Evolutionary conservation across 2,113 vertebrate genomes (phyloP).

Genomic region (Oxyruncus cristatus): DNA sequence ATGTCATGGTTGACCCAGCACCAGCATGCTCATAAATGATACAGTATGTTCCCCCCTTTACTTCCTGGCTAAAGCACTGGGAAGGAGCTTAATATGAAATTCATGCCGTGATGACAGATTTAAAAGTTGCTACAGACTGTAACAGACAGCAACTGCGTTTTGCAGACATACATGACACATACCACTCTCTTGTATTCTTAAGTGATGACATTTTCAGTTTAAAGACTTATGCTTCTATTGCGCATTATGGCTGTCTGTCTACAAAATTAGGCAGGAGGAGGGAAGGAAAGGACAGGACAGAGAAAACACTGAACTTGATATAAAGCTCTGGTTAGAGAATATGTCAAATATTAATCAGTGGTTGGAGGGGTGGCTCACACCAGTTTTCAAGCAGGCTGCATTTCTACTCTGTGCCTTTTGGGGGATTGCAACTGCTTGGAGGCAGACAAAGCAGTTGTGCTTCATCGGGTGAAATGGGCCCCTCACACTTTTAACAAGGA

Average conservation of each 20-base stretch:
- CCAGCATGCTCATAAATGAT: slow-evolving; percentile 80
- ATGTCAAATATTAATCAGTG: slow-evolving; percentile 87
- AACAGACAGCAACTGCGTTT: slow-evolving; percentile 89
- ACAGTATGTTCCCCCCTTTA: slow-evolving; percentile 78
- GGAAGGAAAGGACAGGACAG: slow-evolving; percentile 48
- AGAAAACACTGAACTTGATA: slow-evolving; percentile 81
- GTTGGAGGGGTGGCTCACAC: slow-evolving; percentile 68
- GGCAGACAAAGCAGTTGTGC: slow-evolving; percentile 54
- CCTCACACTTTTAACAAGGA: slow-evolving; percentile 66
- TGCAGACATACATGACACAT: slow-evolving; percentile 90
- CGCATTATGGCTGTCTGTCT: slow-evolving; percentile 79
- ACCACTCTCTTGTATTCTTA: slow-evolving; percentile 82
- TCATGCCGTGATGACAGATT: slow-evolving; percentile 96
- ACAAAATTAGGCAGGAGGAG: slow-evolving; percentile 63
- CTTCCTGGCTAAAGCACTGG: slow-evolving; percentile 78
- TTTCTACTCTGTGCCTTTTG: slow-evolving; percentile 70
- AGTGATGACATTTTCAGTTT: slow-evolving; percentile 96
- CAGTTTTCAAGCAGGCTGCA: slow-evolving; percentile 67
- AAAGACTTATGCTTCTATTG: slow-evolving; percentile 85
- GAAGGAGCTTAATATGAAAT: slow-evolving; percentile 85
- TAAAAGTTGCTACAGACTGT: slow-evolving; percentile 95
- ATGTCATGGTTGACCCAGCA: slow-evolving; percentile 84
- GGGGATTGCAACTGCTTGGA: slow-evolving; percentile 28
- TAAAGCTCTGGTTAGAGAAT: slow-evolving; percentile 80
- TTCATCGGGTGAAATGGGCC: slow-evolving; percentile 59